phyloP scores from a whole-genome alignment of 2,888 invertebrate genomes.

The Caenorhabditis sp. region DNA sequence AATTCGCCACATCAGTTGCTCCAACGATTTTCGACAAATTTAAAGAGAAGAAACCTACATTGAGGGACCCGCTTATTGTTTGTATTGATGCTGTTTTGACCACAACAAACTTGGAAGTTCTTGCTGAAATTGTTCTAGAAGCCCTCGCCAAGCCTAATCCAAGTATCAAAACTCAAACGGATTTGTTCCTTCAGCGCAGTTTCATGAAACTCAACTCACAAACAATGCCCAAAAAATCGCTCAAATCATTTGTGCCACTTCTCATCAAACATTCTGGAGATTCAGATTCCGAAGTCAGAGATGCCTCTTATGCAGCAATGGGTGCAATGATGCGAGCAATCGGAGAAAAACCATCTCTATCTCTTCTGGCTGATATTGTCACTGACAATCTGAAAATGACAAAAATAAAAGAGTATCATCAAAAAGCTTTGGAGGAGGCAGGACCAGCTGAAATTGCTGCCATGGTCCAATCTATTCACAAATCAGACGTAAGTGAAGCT shows the following conservation, averaged over 20 bases:
- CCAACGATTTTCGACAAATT: conserved; percentile 88
- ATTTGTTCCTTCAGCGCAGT: conserved; percentile 58
- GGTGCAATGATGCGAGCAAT: conserved; percentile 92
- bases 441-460: conserved; percentile 52
- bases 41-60: conserved; percentile 92
- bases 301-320: conserved; percentile 89
- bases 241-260: conserved; percentile 72
- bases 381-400: conserved; percentile 59
- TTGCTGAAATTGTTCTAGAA: conserved; percentile 82
- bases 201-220: conserved; percentile 47
- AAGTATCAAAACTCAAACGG: conserved; percentile 72
- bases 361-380: conserved; percentile 46
- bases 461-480: conserved; percentile 56
- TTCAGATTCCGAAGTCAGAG: conserved; percentile 87
- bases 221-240: conserved; percentile 73
- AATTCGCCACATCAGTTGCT: conserved; percentile 25
- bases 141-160: conserved; percentile 78
- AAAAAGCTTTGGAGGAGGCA: conserved; percentile 78
- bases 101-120: conserved; percentile 75
- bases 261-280: conserved; percentile 71
- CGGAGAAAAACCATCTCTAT: conserved; percentile 84
- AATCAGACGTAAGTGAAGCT: conserved; percentile 55
- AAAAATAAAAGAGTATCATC: conserved; percentile 79
- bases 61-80: conserved; percentile 85
- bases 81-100: conserved; percentile 81